Base-by-base conservation (phyloP, 2,113 vertebrate genomes). In the Apeltes quadracus region DNA sequence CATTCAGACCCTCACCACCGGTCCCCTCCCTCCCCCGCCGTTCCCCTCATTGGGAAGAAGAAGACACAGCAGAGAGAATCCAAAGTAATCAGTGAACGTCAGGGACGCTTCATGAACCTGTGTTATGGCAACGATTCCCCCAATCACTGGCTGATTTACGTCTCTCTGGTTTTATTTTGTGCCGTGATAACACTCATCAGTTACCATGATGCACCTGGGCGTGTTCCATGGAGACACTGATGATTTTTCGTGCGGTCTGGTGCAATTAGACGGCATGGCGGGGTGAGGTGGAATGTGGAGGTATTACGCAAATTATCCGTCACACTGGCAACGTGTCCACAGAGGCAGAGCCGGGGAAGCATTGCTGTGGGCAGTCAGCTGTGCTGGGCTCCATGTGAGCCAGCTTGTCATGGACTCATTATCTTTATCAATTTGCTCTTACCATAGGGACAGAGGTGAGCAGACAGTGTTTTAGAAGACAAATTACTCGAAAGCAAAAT, bases 191-290 rank as follows among this genome's bases (percentile, higher is more conserved):
- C 75, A 65, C 71, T 91, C 87, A 92, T 93, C 88, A 83, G 82
- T 90, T 92, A 89, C 74, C 80, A 54, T 91, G 88, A 91, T 87
- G 87, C 86, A 90, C 88, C 82, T 89, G 90, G 83, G 73, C 87
- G 84, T 71, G 81, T 84, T 82, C 57, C 76, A 81, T 78, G 73
- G 79, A 79, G 54, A 66, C 18, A 43, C 84, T 77, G 76, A 76
- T 70, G 72, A 69, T 57, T 74, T 79, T 69, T 72, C 72, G 61
- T 68, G 54, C 32, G 41, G 64, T 61, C 39, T 64, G 71, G 51
- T 78, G 78, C 16, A 43, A 61, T 59, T 75, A 80, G 68, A 88
- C 69, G 70, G 69, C 79, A 61, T 58, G 53, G 50, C 39, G 61
- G 61, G 66, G 44, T 63, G 78, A 83, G 84, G 76, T 48, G 69